A percentile compares a stretch with the other conserved stretches of the same genome.
These are phyloP conservation scores for Acrossocheilus wenchowensis DNA, from an alignment of 2,797 vertebrate species.

Conservation along the genomic window DNA sequence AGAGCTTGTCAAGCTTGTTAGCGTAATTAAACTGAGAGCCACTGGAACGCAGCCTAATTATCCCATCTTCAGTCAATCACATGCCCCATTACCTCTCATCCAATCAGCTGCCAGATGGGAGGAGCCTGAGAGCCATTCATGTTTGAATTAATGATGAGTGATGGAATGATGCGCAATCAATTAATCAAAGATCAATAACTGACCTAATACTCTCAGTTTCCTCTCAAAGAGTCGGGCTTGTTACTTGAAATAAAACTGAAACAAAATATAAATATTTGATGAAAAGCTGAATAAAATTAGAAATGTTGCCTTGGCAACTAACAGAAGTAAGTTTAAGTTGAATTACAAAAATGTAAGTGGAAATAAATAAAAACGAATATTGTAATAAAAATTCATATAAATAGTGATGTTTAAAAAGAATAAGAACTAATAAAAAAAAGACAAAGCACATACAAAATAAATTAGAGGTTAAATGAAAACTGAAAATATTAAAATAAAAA, in stretches of 20 bases:
- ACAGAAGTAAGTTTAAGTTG: not conserved
- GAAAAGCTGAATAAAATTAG: not conserved
- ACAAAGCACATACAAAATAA: not conserved
- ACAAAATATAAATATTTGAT: not conserved
- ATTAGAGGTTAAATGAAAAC: not conserved
- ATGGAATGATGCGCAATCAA: not conserved
- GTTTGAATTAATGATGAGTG: not conserved
- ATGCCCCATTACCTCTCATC: not conserved
- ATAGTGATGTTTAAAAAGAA: not conserved
- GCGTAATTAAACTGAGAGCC: conserved; percentile 1
- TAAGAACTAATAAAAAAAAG: not conserved
- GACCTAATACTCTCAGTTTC: not conserved
- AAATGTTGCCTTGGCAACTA: not conserved
- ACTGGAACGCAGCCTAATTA: conserved; percentile 15
- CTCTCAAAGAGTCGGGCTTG: not conserved
- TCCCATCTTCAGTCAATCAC: not conserved
- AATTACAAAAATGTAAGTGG: not conserved
- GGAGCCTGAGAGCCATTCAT: not conserved
- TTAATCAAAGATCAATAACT: not conserved
- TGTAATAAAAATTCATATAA: not conserved
- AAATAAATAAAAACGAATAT: not conserved
- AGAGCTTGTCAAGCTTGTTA: conserved; percentile 7
- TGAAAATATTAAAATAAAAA: not conserved
- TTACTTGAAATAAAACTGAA: not conserved
- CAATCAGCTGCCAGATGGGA: conserved; percentile 19